phyloP scores from a whole-genome alignment of 1,140 invertebrate genomes.

The Limonius californicus region DNA sequence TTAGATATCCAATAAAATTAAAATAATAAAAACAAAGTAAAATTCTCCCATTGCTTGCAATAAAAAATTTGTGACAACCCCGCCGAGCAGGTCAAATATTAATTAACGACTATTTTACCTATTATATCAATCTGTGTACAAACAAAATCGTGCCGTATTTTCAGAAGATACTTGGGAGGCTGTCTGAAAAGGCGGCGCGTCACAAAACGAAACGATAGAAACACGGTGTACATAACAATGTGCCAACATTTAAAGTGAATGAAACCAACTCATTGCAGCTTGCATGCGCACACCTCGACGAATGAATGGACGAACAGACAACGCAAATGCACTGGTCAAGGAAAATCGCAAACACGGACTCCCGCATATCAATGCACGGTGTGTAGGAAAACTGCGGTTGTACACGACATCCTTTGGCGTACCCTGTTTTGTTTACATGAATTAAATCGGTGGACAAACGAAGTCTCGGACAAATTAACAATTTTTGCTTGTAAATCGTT shows the following conservation, averaged over 20 bases:
- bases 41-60: slow-evolving; percentile 13
- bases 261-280: slow-evolving; percentile 8
- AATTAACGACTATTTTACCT: neutral
- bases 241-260: slow-evolving; percentile 40
- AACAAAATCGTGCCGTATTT: neutral
- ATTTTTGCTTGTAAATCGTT: neutral
- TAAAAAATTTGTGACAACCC: slow-evolving; percentile 2
- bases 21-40: no score
- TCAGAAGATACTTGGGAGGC: slow-evolving; percentile 12
- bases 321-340: neutral
- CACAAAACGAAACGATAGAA: neutral
- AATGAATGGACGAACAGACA: no score
- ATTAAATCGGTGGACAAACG: neutral
- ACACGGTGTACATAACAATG: slow-evolving; percentile 41
- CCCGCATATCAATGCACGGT: neutral
- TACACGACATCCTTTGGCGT: slow-evolving; percentile 3
- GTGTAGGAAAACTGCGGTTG: neutral
- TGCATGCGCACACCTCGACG: neutral
- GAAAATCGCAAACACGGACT: neutral
- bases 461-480: neutral
- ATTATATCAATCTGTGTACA: no score
- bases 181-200: slow-evolving; percentile 1
- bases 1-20: no score
- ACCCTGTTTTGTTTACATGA: slow-evolving; percentile 11
- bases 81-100: slow-evolving; percentile 18